These are phyloP conservation scores for Phrynocephalus guinanensis DNA, from an alignment of 2,797 vertebrate genomes.

Conservation along the genomic window DNA sequence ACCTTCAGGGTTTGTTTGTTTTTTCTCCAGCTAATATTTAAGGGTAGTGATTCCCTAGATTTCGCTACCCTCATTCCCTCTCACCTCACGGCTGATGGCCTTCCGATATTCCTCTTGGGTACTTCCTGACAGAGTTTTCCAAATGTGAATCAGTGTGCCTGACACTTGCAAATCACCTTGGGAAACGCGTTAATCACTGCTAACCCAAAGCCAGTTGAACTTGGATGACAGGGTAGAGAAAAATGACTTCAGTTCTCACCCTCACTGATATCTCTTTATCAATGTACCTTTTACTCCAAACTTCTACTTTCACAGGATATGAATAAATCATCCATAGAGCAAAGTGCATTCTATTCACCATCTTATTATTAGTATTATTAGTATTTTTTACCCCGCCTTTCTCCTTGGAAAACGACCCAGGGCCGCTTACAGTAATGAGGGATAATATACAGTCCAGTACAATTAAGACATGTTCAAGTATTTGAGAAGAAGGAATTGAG, in stretches of 20 bases:
- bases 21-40: neutral
- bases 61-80: neutral
- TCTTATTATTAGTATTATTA: too few species aligned
- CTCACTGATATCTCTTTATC: neutral
- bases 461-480: too few species aligned
- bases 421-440: too few species aligned
- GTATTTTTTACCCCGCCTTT: too few species aligned
- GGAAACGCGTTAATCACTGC: neutral
- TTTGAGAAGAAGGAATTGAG: too few species aligned
- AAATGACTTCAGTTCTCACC: neutral
- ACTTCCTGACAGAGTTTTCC: neutral
- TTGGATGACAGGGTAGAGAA: neutral
- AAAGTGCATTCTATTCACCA: neutral
- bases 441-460: too few species aligned
- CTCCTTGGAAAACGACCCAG: too few species aligned
- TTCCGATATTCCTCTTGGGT: neutral
- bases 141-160: neutral
- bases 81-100: neutral
- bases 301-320: neutral
- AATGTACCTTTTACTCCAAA: neutral
- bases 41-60: neutral
- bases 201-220: neutral
- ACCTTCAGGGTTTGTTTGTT: slow-evolving; percentile 55
- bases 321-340: neutral
- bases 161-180: neutral